phyloP scores from a whole-genome alignment of 2,797 vertebrate species.

The Hippocampus kuda region DNA sequence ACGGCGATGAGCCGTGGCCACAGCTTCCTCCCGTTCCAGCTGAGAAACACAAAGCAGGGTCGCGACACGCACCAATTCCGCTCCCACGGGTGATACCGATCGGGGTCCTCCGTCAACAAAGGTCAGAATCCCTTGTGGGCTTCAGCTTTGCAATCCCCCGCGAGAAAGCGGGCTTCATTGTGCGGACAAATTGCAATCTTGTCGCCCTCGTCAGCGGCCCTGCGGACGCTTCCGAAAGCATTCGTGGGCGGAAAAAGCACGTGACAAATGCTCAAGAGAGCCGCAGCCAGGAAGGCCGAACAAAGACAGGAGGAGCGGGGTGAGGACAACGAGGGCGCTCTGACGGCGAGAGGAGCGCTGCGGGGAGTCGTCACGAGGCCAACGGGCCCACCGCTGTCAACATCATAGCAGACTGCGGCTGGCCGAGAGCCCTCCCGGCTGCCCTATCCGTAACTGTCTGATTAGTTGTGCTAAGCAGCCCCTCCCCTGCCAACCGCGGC shows the following conservation, averaged over 20 bases:
- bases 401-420: conserved; percentile 76
- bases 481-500: conserved; percentile 83
- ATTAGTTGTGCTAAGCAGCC: conserved; percentile 99
- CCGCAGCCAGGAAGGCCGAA: conserved; percentile 30
- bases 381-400: conserved; percentile 95
- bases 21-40: no score
- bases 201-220: background rate
- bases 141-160: no score
- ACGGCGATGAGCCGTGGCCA: no score
- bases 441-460: conserved; percentile 99
- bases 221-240: background rate
- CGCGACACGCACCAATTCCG: no score
- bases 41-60: no score
- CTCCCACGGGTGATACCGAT: no score
- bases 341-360: conserved; percentile 72
- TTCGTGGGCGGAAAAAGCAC: background rate
- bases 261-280: conserved; percentile 27
- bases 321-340: conserved; percentile 59
- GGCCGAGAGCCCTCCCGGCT: conserved; percentile 98
- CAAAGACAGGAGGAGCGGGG: conserved; percentile 40
- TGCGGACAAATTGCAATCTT: background rate
- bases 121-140: no score
- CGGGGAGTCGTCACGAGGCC: conserved; percentile 85
- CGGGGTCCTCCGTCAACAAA: no score
- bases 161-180: no score